Percentiles rank a stretch among this genome's conserved stretches.
phyloP scores from a whole-genome alignment of 2,888 invertebrate species.

The Dasysyrphus tricinctus region DNA sequence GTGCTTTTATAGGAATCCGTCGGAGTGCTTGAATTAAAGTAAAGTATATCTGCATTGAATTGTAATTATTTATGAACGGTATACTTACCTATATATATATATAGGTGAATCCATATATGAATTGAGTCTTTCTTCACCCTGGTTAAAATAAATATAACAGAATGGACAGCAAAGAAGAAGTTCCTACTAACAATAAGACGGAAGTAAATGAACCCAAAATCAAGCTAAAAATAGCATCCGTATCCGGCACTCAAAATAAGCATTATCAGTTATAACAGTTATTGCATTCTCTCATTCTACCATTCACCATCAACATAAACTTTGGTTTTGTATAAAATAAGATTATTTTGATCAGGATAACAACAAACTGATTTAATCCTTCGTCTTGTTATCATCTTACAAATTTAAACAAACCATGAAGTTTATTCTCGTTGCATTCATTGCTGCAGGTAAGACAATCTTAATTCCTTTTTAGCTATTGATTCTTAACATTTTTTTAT shows the following conservation, averaged over 20 bases:
- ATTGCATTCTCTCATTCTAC: neutral
- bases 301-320: neutral
- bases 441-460: neutral
- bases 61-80: neutral
- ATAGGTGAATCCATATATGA: too few species aligned
- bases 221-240: neutral
- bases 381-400: neutral
- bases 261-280: neutral
- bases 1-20: conserved; percentile 28
- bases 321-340: conserved; percentile 16
- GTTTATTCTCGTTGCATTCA: conserved; percentile 3
- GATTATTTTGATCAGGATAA: neutral
- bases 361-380: neutral
- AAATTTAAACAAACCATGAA: neutral
- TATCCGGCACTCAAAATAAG: neutral
- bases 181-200: neutral
- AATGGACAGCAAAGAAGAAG: neutral
- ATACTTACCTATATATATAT: neutral
- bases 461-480: neutral
- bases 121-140: too few species aligned
- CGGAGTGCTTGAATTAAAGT: neutral
- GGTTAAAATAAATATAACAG: neutral
- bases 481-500: neutral
- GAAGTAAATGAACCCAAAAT: neutral
- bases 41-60: neutral